Conservation (phyloP, 2,888 invertebrate species). For the Nephrotoma flavescens region DNA sequence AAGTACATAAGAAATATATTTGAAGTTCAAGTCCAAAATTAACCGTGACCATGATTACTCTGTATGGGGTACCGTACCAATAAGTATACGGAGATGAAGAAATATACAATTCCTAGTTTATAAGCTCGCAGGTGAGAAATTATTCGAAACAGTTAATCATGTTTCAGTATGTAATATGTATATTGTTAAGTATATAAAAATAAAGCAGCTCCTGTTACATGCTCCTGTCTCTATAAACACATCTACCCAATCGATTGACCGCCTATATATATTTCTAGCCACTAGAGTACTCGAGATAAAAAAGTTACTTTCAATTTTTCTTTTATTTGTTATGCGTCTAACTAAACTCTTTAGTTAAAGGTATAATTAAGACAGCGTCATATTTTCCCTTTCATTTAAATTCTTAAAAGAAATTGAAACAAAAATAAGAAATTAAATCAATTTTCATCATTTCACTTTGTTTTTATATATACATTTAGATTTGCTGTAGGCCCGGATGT, state of each 20-base stretch:
- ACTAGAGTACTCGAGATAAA: background rate
- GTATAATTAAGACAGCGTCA: background rate
- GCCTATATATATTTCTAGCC: background rate
- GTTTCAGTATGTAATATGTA: background rate
- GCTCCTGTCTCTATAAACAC: background rate
- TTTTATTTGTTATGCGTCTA: background rate
- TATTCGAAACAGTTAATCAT: background rate
- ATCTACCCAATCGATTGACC: background rate
- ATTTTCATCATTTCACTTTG: background rate
- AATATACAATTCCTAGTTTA: background rate
- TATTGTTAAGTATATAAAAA: background rate
- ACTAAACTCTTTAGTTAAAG: background rate
- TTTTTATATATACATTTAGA: background rate
- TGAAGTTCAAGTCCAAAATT: background rate
- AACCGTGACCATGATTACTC: background rate
- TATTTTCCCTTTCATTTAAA: background rate
- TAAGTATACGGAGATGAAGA: background rate
- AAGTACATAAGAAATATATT: background rate
- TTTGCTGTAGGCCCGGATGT: background rate
- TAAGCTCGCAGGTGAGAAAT: background rate
- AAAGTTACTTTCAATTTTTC: background rate
- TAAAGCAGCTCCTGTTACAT: background rate
- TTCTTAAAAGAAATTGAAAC: background rate
- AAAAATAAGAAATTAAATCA: background rate
- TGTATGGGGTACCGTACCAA: background rate